These are phyloP conservation scores for Lepidurus couesii DNA, from an alignment of 1,140 invertebrate species.

Conservation along the genomic window DNA sequence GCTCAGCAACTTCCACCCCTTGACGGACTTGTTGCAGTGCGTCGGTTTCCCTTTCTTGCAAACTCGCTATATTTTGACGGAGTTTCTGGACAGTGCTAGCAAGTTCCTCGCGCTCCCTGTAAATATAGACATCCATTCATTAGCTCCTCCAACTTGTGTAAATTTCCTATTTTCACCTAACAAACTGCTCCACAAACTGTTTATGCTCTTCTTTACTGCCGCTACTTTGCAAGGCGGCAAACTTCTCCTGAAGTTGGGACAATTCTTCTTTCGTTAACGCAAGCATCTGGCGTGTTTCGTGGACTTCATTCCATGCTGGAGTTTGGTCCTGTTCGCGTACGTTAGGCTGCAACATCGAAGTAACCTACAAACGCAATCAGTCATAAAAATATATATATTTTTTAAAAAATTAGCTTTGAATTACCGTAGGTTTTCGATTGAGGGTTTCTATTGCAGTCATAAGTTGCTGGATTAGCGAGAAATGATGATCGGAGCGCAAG, in stretches of 20 bases:
- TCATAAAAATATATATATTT: background rate
- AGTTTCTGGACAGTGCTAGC: constrained; percentile 26
- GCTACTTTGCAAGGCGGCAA: constrained; percentile 1
- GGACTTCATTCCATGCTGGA: constrained; percentile 9
- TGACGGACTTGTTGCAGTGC: constrained; percentile 30
- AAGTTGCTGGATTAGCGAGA: background rate
- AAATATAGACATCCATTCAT: background rate
- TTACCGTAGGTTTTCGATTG: background rate
- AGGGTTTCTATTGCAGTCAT: background rate
- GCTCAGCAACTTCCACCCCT: constrained; percentile 33
- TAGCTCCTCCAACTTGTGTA: background rate
- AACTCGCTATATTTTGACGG: constrained; percentile 24
- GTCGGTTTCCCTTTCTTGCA: constrained; percentile 31
- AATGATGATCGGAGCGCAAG: background rate
- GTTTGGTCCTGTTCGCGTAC: background rate
- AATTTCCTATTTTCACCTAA: constrained; percentile 14
- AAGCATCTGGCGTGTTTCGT: constrained; percentile 3
- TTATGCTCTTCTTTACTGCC: constrained; percentile 3
- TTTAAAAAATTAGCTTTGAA: background rate
- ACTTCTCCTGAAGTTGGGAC: constrained; percentile 25
- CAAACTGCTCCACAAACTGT: background rate
- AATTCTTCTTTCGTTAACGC: background rate
- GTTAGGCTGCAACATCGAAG: background rate
- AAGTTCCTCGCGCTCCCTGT: constrained; percentile 26
- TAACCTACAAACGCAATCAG: background rate